Conservation (phyloP, 2,797 vertebrate genomes). For the Carcharodon carcharias region DNA sequence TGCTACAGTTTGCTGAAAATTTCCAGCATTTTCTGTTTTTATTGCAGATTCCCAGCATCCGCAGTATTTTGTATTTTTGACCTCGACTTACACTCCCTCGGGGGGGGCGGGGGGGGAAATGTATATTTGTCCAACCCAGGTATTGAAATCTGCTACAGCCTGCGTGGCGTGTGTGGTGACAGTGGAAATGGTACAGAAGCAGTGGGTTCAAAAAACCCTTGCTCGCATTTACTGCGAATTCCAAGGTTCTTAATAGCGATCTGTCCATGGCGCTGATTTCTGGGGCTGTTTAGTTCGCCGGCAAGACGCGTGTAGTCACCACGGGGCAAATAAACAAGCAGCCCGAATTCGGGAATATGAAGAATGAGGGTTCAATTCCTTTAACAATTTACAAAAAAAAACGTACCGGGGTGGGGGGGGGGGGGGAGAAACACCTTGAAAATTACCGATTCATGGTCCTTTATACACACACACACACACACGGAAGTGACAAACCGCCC, state of each 20-base stretch:
- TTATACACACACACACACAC: too few relatives aligned
- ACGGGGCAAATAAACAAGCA: too few relatives aligned
- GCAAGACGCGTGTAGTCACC: not conserved
- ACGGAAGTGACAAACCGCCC: not conserved
- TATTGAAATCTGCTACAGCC: not conserved
- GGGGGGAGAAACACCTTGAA: not conserved
- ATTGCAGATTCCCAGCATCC: too few relatives aligned
- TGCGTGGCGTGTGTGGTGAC: not conserved
- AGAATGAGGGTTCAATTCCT: not conserved
- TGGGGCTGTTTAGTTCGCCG: not conserved
- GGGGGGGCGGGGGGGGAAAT: too few relatives aligned
- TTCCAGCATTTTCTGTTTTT: too few relatives aligned
- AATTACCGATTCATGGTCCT: not conserved
- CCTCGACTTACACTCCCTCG: too few relatives aligned
- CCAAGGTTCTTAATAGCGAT: not conserved
- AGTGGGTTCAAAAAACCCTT: not conserved
- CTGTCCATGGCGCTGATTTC: not conserved
- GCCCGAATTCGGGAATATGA: too few relatives aligned
- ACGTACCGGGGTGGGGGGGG: too few relatives aligned
- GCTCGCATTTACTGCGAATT: not conserved
- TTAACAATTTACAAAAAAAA: too few relatives aligned
- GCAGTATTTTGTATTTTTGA: too few relatives aligned
- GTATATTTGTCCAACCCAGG: not conserved
- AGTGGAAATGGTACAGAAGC: not conserved
- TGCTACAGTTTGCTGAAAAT: too few relatives aligned